Conservation (phyloP, 2,888 invertebrate species). For the Pammene aurita region DNA sequence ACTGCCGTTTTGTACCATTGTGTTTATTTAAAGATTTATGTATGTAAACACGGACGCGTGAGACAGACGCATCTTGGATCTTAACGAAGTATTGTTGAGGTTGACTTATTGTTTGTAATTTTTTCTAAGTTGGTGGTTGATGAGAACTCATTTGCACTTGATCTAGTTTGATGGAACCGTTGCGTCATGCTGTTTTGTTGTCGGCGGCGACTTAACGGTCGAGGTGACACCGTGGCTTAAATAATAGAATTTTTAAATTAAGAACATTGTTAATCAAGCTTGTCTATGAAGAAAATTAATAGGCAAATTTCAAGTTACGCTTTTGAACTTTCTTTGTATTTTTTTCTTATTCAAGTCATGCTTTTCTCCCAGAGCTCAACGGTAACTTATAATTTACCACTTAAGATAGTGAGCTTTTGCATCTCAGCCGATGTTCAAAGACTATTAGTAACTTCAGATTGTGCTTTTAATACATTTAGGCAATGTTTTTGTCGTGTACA, state of each 20-base stretch:
- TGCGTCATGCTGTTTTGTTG: constrained; percentile 19
- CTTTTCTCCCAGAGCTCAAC: background rate
- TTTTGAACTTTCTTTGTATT: constrained; percentile 8
- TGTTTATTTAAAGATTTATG: constrained; percentile 41
- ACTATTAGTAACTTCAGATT: background rate
- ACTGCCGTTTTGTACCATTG: constrained; percentile 41
- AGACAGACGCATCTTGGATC: constrained; percentile 40
- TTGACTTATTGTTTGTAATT: constrained; percentile 41
- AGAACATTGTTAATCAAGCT: constrained; percentile 31
- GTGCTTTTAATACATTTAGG: too few relatives aligned
- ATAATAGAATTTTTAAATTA: constrained; percentile 30
- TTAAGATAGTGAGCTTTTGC: background rate
- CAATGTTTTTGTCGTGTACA: too few relatives aligned
- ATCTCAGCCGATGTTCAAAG: background rate
- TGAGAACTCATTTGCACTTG: constrained; percentile 41
- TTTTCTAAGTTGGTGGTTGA: constrained; percentile 41
- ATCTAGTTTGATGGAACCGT: constrained; percentile 39
- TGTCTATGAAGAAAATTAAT: constrained; percentile 28
- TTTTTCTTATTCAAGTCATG: constrained; percentile 8
- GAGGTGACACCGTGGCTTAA: constrained; percentile 27
- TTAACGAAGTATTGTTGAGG: constrained; percentile 42
- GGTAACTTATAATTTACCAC: background rate
- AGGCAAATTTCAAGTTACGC: constrained; percentile 24
- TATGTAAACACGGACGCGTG: constrained; percentile 42
- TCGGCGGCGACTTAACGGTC: constrained; percentile 34